A percentile compares a stretch with the other conserved stretches of the same genome.
These are phyloP conservation scores for Hippocampus kuda DNA, from an alignment of 2,797 vertebrate genomes.

Conservation along the genomic window DNA sequence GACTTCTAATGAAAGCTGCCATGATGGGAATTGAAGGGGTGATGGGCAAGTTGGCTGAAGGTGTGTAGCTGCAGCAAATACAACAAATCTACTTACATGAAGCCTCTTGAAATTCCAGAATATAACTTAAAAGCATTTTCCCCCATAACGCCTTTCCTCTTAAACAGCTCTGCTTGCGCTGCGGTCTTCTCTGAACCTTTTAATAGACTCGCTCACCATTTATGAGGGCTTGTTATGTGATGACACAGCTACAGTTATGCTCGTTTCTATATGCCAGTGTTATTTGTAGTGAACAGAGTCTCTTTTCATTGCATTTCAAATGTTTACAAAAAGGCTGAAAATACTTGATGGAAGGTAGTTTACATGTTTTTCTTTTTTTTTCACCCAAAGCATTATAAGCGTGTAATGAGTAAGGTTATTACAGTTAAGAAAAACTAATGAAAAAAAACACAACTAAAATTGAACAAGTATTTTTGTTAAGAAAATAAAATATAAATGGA, in stretches of 20 bases:
- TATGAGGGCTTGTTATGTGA: not conserved
- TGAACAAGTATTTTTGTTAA: too few species aligned
- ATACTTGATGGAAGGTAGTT: not conserved
- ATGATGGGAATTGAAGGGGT: conserved; percentile 31
- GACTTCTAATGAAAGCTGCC: conserved; percentile 44
- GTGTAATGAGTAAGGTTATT: not conserved
- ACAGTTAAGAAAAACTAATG: too few species aligned
- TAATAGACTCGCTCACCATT: conserved; percentile 2
- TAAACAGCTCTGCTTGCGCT: conserved; percentile 19
- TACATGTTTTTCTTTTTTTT: not conserved
- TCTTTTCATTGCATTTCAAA: conserved; percentile 1
- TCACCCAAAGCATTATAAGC: not conserved
- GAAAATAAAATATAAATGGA: too few species aligned
- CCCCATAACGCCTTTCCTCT: not conserved
- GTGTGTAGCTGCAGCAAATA: conserved; percentile 22
- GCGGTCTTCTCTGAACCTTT: conserved; percentile 11
- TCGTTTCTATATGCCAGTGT: not conserved
- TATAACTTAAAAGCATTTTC: conserved; percentile 14
- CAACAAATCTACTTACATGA: conserved; percentile 27
- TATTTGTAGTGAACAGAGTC: not conserved
- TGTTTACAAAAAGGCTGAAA: not conserved
- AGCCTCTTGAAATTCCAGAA: conserved; percentile 8
- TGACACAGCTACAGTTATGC: not conserved
- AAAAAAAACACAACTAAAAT: too few species aligned
- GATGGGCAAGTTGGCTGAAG: conserved; percentile 33